phyloP scores from a whole-genome alignment of 2,888 invertebrate species.

The Leistus spinibarbis region DNA sequence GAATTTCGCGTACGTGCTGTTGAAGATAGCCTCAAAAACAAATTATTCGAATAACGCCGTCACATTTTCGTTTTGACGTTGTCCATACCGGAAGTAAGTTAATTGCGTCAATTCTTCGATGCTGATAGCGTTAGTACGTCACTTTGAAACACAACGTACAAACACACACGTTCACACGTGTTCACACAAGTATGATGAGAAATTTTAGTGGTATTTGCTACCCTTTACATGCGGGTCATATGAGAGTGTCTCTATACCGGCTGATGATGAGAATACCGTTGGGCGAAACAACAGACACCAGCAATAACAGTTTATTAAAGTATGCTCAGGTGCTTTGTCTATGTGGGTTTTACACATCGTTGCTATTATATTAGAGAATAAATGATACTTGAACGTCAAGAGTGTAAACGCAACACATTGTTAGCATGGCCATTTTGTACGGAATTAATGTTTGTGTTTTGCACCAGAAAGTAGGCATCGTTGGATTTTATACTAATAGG shows the following conservation, averaged over 20 bases:
- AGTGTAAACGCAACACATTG: not conserved
- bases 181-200: conserved; percentile 7
- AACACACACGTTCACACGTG: conserved; percentile 4
- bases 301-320: conserved; percentile 34
- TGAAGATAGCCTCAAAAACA: not conserved
- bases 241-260: not conserved
- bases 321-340: conserved; percentile 26
- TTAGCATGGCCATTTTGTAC: not conserved
- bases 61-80: not conserved
- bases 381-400: not conserved
- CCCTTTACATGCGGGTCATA: conserved; percentile 12
- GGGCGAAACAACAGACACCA: conserved; percentile 1
- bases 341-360: not conserved
- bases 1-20: no score
- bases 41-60: not conserved
- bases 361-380: not conserved
- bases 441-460: not conserved
- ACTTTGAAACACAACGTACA: not conserved
- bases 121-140: conserved; percentile 47
- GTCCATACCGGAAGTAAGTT: conserved; percentile 54
- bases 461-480: no score
- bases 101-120: conserved; percentile 53
- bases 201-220: not conserved
- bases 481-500: no score
- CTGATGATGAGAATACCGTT: conserved; percentile 27